phyloP scores from a whole-genome alignment of 2,797 vertebrate genomes.

The Cottoperca gobio region DNA sequence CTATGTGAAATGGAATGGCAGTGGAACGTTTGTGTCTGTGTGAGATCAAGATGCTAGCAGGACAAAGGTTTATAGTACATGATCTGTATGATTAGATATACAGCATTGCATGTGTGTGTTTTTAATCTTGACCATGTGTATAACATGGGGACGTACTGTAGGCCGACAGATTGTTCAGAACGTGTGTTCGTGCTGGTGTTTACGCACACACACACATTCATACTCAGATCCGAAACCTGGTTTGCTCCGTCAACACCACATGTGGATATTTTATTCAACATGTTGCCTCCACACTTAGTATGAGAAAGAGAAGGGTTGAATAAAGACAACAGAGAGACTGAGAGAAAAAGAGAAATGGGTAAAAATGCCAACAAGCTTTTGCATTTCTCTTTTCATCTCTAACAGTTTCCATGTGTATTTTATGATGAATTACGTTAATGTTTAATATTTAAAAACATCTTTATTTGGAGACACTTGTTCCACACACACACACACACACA shows the following conservation, averaged over 20 bases:
- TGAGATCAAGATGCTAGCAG: background rate
- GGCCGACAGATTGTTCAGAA: background rate
- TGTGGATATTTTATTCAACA: constrained; percentile 58
- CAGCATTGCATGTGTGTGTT: background rate
- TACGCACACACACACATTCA: constrained; percentile 13
- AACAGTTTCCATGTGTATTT: background rate
- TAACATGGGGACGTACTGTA: background rate
- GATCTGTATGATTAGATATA: background rate
- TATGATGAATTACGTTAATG: background rate
- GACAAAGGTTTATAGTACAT: background rate
- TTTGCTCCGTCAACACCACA: constrained; percentile 25
- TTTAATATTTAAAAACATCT: background rate
- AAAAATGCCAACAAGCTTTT: constrained; percentile 15
- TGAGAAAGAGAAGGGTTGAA: background rate
- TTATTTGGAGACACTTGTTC: background rate
- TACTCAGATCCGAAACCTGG: constrained; percentile 2
- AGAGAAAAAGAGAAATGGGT: background rate
- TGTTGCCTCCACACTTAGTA: constrained; percentile 10
- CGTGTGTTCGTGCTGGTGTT: background rate
- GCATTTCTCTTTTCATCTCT: too few relatives aligned
- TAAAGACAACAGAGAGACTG: background rate
- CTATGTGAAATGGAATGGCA: constrained; percentile 19
- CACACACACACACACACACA: constrained; percentile 10
- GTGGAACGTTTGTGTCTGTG: background rate
- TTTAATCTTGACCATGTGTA: constrained; percentile 10